Base-by-base conservation (phyloP, 2,113 vertebrate genomes). In the Menidia beryllina region DNA sequence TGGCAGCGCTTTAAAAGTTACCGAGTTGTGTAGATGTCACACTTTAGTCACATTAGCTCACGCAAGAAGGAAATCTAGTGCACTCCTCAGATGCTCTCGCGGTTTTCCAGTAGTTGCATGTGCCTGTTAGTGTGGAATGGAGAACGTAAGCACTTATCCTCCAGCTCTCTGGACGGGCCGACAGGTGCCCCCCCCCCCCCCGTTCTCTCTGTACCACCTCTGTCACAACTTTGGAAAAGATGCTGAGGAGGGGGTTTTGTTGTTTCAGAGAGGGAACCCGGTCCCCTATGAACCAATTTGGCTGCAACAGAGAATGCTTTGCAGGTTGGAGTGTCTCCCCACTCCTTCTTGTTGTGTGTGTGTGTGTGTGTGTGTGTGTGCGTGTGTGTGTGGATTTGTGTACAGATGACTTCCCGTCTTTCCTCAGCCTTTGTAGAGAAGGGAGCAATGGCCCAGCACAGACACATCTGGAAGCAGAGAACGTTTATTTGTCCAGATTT, bases 1-100 rank as follows among this genome's bases (percentile, higher is more conserved):
- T 94, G 93, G 93, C 93, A 92, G 85, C 82, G 84, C 76, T 90
- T 10, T 34, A 34, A 34, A 34, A 5, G 30, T 34, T 2, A 2
- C 5, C 1, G 30, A 34, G 30, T 10, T 75, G 69, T 83, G 74
- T 84, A 69, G 24, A 83, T 72, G 58, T 75, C 70, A 72, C 49
- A 5, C 15, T 17, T 6, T 3, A 17, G 41, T 45, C 7, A 34
- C 10, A 50, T 69, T 67, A 66, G 54, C 69, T 39, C 94, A 84
- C 56, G 54, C 93, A 38, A 76, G 85, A 92, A 93, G 93, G 82
- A 92, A 91, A 93, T 89, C 90, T 85, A 86, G 92, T 92, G 91
- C 82, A 87, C 89, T 92, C 92, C 91, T 88, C 87, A 82, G 87
- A 86, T 87, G 60, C 47, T 89, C 88, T 89, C 90, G 87, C 93